Evolutionary conservation across 2,797 vertebrate genomes (phyloP), one percentile per base, ranked within the genome.

Genomic region (Coregonus sp.): DNA sequence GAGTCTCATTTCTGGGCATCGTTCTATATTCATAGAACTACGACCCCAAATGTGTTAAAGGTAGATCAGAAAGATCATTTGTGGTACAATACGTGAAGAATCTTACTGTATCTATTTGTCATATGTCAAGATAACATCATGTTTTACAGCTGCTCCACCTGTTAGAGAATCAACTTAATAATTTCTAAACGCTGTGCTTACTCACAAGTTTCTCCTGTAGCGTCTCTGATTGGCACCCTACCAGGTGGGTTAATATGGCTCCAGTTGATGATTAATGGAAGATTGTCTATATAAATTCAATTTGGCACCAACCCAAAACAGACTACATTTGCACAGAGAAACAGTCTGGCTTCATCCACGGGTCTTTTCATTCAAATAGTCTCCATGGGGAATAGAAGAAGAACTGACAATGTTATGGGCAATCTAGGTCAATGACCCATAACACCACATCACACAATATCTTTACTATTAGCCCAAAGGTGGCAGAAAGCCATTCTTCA

Each of bases 201-300:
- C 67, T 47, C 47, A 75, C 72, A 69, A 67, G 20, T 75, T 74
- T 79, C 75, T 85, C 81, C 75, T 77, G 70, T 77, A 75, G 78
- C 56, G 71, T 31, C 4, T 56, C 31, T 67, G 65, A 67, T 67
- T 67, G 29, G 29, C 65, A 31, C 29, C 65, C 14, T 33, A 67
- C 65, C 65, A 67, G 65, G 29, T 0, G 1, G 4, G 65, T 67
- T 67, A 33, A 67, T 67, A 29, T 16, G 65, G 65, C 25, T 25
- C 12, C 61, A 31, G 20, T 65, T 25, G 74, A 77, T 88, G 81
- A 88, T 88, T 82, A 82, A 86, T 83, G 73, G 74, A 77, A 85
- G 76, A 83, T 74, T 85, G 81, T 84, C 25, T 82, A 77, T 80
- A 84, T 84, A 82, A 82, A 84, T 85, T 85, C 66, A 81, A 85